A percentile compares a stretch with the other conserved stretches of the same genome.
These are phyloP conservation scores for Argyrosomus japonicus DNA, from an alignment of 2,113 vertebrate genomes.

Conservation along the genomic window DNA sequence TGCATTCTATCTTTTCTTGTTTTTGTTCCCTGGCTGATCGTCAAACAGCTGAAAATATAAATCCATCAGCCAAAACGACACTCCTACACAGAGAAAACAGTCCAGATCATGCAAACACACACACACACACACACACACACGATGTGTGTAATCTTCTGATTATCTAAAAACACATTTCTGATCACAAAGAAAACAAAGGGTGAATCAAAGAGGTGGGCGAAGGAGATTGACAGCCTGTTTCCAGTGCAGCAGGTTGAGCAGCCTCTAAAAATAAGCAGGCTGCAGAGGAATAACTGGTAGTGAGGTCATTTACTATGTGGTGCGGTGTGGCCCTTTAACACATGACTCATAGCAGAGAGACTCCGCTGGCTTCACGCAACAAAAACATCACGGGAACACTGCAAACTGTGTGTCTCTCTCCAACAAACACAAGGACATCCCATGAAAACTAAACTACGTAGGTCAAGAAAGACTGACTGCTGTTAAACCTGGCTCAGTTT, in stretches of 20 bases:
- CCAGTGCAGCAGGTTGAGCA: conserved; percentile 52
- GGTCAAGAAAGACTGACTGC: not conserved
- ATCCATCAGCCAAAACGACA: not conserved
- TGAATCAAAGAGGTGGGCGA: not conserved
- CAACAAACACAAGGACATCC: not conserved
- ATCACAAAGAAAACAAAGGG: not conserved
- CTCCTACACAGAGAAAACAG: not conserved
- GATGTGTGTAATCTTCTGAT: not conserved
- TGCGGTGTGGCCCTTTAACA: conserved; percentile 2
- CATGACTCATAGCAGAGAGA: conserved; percentile 12
- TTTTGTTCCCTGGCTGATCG: not conserved
- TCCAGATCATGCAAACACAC: not conserved
- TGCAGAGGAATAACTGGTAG: conserved; percentile 32
- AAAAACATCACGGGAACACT: conserved; percentile 12
- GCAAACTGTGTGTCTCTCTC: no score
- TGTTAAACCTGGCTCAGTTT: conserved; percentile 17
- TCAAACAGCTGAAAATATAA: not conserved
- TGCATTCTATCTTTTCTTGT: not conserved
- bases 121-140: no score
- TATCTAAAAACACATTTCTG: not conserved
- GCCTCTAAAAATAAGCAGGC: conserved; percentile 40
- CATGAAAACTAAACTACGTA: not conserved
- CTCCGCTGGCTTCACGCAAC: conserved; percentile 12
- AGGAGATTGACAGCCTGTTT: not conserved
- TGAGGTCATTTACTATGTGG: conserved; percentile 20